Percentiles rank a stretch among this genome's conserved stretches.
Evolutionary conservation across 2,888 invertebrate species (phyloP).

Genomic region (Polydrusus cervinus): DNA sequence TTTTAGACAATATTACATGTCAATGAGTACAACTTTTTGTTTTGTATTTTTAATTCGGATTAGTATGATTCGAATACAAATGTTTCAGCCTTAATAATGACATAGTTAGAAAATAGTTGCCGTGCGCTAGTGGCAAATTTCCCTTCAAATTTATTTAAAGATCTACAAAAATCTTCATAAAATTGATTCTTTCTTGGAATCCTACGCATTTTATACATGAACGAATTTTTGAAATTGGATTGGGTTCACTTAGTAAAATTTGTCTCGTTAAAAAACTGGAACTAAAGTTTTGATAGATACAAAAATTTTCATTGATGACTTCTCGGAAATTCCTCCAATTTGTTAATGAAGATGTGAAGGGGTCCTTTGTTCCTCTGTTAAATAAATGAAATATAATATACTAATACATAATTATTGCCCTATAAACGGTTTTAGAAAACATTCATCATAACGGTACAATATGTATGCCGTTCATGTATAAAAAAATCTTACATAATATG

Average conservation of each 20-base stretch:
- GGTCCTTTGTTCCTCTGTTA: not conserved
- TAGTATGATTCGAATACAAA: too few species aligned
- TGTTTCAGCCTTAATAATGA: too few species aligned
- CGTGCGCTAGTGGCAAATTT: too few species aligned
- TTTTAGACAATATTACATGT: too few species aligned
- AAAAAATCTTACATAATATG: too few species aligned
- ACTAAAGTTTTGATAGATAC: conserved; percentile 9
- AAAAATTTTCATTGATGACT: conserved; percentile 25
- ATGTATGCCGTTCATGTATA: too few species aligned
- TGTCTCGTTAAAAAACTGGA: conserved; percentile 26
- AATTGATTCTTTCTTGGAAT: conserved; percentile 29
- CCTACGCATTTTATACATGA: conserved; percentile 33
- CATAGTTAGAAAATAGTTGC: too few species aligned
- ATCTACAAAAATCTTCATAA: conserved; percentile 15
- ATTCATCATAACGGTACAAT: too few species aligned
- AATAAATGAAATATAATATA: not conserved
- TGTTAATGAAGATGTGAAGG: not conserved
- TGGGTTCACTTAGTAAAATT: conserved; percentile 27
- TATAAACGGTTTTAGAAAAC: too few species aligned
- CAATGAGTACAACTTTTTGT: too few species aligned
- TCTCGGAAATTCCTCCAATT: conserved; percentile 1
- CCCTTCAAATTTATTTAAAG: not conserved
- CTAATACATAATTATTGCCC: too few species aligned
- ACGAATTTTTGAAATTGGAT: conserved; percentile 18
- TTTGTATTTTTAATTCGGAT: too few species aligned